Percentiles rank a stretch among this genome's conserved stretches.
These are phyloP conservation scores for Ciconia stormi DNA, from an alignment of 2,113 vertebrate species.

Conservation along the genomic window DNA sequence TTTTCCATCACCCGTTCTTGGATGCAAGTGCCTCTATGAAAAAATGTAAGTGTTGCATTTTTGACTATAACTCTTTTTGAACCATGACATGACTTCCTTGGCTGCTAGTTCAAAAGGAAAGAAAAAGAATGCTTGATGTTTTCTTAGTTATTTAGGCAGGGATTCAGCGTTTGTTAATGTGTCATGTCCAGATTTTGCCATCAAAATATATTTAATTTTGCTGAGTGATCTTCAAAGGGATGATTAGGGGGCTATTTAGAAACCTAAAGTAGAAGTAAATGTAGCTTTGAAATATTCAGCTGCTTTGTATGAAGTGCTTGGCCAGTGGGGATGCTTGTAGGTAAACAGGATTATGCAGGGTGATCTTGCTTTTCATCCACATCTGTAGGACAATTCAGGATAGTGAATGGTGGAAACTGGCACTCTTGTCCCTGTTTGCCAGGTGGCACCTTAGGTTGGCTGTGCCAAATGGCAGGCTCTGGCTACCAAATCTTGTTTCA, in stretches of 20 bases:
- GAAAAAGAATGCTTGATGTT: neutral
- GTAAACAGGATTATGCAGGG: neutral
- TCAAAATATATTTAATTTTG: neutral
- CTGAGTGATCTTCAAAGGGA: neutral
- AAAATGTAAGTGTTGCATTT: slow-evolving; percentile 84
- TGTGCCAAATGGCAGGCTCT: neutral
- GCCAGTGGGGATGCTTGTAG: neutral
- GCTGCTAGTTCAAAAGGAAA: neutral
- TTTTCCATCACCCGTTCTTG: slow-evolving; percentile 93
- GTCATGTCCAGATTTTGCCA: neutral
- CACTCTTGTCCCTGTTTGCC: neutral
- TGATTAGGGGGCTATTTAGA: neutral
- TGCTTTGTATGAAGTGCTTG: neutral
- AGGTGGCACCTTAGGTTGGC: neutral
- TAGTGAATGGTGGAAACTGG: neutral
- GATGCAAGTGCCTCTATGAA: slow-evolving; percentile 83
- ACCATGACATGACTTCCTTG: neutral
- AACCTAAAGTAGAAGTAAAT: neutral
- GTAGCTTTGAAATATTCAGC: neutral
- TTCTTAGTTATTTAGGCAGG: neutral
- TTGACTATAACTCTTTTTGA: neutral
- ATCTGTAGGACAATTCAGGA: neutral
- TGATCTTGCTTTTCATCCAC: neutral
- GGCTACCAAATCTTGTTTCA: neutral
- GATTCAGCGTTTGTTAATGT: neutral